phyloP scores from a whole-genome alignment of 2,113 vertebrate genomes.

The Danionella cerebrum region DNA sequence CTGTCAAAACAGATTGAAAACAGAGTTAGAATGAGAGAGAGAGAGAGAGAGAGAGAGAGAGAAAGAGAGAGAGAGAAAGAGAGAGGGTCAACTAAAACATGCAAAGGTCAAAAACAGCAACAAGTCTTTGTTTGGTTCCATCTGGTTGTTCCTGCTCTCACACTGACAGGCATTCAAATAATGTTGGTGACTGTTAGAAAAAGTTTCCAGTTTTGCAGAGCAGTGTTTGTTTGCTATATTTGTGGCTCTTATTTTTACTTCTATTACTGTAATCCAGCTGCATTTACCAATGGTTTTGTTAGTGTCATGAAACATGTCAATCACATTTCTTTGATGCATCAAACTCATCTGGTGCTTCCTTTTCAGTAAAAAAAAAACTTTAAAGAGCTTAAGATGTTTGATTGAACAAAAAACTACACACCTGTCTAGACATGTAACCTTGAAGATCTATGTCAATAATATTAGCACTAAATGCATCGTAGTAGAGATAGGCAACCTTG shows the following conservation, averaged over 20 bases:
- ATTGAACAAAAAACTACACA: background rate
- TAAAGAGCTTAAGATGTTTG: no score
- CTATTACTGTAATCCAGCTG: no score
- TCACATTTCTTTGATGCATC: no score
- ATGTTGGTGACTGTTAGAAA: background rate
- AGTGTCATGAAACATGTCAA: no score
- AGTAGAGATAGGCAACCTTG: background rate
- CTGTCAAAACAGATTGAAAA: background rate
- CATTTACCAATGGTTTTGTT: no score
- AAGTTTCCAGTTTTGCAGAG: background rate
- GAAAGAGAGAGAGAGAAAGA: no score
- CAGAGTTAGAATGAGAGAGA: no score
- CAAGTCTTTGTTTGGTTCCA: constrained; percentile 4
- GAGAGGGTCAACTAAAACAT: constrained; percentile 7
- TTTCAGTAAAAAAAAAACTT: no score
- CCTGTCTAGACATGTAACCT: background rate
- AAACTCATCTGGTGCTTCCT: no score
- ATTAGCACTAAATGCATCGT: no score
- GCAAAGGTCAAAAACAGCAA: constrained; percentile 29
- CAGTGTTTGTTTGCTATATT: background rate
- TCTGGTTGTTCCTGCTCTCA: background rate
- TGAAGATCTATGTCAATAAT: no score
- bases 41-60: no score
- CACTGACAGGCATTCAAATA: background rate
- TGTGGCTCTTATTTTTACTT: background rate